phyloP scores from a whole-genome alignment of 2,797 vertebrate genomes.

The Tapirus indicus region DNA sequence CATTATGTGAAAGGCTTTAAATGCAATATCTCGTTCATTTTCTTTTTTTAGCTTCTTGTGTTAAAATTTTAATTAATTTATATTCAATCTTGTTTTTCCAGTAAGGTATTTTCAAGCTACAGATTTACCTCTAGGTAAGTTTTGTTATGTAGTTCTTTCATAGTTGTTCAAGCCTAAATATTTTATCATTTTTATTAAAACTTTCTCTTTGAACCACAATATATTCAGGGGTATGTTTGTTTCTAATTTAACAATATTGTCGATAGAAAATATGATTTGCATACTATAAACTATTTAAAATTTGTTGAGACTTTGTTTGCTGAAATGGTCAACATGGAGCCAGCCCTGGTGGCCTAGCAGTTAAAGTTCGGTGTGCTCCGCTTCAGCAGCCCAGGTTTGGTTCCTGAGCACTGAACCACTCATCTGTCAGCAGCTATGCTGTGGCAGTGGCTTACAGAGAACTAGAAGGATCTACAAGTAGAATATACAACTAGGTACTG shows the following conservation, averaged over 20 bases:
- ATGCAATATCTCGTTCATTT: not conserved
- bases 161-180: not conserved
- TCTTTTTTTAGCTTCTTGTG: not conserved
- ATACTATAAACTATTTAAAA: not conserved
- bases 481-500: too few relatives aligned
- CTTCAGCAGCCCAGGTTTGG: too few relatives aligned
- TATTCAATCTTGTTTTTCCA: not conserved
- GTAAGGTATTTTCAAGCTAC: not conserved
- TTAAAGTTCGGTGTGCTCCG: too few relatives aligned
- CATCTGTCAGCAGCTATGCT: too few relatives aligned
- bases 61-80: not conserved
- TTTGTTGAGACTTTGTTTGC: conserved; percentile 21
- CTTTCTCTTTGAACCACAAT: not conserved
- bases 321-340: not conserved
- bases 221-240: not conserved
- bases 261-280: not conserved
- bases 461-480: too few relatives aligned
- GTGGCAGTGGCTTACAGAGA: too few relatives aligned
- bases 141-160: not conserved
- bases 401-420: too few relatives aligned
- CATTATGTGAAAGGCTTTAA: not conserved
- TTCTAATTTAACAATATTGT: not conserved
- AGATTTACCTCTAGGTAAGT: not conserved
- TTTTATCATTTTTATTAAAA: conserved; percentile 22
- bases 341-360: too few relatives aligned